Evolutionary conservation across 2,113 vertebrate species (phyloP).

Genomic region (Clinocottus analis): DNA sequence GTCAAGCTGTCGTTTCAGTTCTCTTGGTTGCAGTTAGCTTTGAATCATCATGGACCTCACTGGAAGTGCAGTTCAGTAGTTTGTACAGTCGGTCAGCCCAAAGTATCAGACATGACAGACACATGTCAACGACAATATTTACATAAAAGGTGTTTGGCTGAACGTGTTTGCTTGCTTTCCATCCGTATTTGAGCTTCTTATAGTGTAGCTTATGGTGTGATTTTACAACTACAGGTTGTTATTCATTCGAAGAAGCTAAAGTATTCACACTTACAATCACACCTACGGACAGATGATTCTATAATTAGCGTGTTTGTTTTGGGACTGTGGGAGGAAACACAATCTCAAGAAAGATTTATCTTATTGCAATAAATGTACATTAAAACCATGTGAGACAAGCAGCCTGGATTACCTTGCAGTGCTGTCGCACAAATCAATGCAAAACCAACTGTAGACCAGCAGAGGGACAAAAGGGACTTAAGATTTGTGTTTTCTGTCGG

Average conservation of each 20-base stretch:
- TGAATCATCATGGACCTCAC: too few species aligned
- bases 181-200: not conserved
- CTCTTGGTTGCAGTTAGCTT: too few species aligned
- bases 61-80: not conserved
- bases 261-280: not conserved
- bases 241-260: not conserved
- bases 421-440: conserved; percentile 1
- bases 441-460: conserved; percentile 6
- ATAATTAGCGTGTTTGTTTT: not conserved
- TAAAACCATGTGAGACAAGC: conserved; percentile 27
- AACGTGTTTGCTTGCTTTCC: not conserved
- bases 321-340: conserved; percentile 32
- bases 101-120: too few species aligned
- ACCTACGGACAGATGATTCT: not conserved
- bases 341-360: conserved; percentile 34
- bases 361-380: conserved; percentile 26
- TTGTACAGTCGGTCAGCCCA: not conserved
- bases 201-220: not conserved
- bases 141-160: not conserved
- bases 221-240: not conserved
- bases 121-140: not conserved
- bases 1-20: not conserved
- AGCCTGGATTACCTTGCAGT: conserved; percentile 3
- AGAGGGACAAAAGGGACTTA: not conserved
- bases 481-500: conserved; percentile 4